Base-by-base conservation (phyloP, 2,113 vertebrate genomes). In the Rostratula benghalensis region DNA sequence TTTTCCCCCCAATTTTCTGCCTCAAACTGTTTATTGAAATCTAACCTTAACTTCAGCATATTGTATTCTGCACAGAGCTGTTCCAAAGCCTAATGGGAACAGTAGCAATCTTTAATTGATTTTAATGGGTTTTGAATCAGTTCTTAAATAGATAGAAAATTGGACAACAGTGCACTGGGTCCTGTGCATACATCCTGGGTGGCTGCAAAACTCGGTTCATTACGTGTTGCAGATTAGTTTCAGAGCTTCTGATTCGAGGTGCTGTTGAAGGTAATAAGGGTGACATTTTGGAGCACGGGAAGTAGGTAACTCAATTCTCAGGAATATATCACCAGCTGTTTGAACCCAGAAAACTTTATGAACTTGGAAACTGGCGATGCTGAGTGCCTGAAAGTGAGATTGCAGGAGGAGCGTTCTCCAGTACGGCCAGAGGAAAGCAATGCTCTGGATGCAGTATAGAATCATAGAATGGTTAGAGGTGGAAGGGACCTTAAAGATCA, bases 81-180 rank as follows among this genome's bases (percentile, higher is more conserved):
- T 71, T 96, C 74, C 84, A 87, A 51, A 79, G 43, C 35, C 5
- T 71, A 71, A 45, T 64, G 86, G 88, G 74, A 92, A 67, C 20
- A 64, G 56, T 1, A 41, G 68, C 33, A 46, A 56, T 68, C 91
- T 89, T 87, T 97, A 94, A 87, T 94, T 91, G 86, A 89, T 92
- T 95, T 76, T 82, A 92, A 93, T 84, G 69, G 50, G 13, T 60
- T 93, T 86, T 0, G 0, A 81, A 87, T 92, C 88, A 65, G 76
- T 70, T 86, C 61, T 81, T 90, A 87, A 90, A 92, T 46, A 73
- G 90, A 80, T 30, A 86, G 90, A 84, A 94, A 94, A 94, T 89
- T 84, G 70, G 84, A 61, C 46, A 88, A 25, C 33, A n/a, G 85
- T 35, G 65, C 30, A 1, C 19, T 51, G 71, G 27, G 63, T 59